Conservation (phyloP, 2,797 vertebrate genomes). For the Sebastes nivosus region DNA sequence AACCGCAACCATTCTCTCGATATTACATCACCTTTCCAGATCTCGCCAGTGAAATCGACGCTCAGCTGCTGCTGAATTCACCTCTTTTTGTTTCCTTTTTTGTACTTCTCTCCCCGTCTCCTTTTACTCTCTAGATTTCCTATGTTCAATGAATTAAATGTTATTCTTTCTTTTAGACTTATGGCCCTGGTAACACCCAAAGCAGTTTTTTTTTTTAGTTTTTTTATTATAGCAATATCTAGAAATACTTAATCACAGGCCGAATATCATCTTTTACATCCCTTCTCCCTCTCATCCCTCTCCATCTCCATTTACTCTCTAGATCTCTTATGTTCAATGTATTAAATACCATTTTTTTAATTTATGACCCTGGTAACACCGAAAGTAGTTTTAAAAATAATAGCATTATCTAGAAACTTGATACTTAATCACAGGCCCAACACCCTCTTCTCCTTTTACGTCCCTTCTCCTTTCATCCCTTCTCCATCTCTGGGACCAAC, state of each 20-base stretch:
- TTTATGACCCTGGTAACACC: neutral
- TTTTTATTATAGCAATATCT: neutral
- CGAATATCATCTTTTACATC: constrained; percentile 4
- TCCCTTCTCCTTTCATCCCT: constrained; percentile 43
- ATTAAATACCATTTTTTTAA: neutral
- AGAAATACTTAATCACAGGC: neutral
- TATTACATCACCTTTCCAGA: constrained; percentile 81
- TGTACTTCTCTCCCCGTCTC: constrained; percentile 3
- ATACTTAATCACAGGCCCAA: neutral
- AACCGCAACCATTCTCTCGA: constrained; percentile 74
- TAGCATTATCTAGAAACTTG: neutral
- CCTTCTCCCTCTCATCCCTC: neutral
- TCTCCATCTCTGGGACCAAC: constrained; percentile 41
- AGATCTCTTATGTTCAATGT: neutral
- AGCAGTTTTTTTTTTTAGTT: neutral
- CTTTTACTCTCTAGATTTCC: neutral
- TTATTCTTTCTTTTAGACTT: neutral
- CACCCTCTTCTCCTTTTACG: neutral
- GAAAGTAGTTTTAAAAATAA: neutral
- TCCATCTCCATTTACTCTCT: neutral
- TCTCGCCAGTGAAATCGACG: constrained; percentile 62
- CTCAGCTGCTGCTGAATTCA: constrained; percentile 66
- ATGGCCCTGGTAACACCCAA: neutral
- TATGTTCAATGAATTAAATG: neutral
- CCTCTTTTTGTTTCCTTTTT: constrained; percentile 20